Evolutionary conservation across 2,797 vertebrate genomes (phyloP).

Genomic region (Poeciliopsis paucimaculata): DNA sequence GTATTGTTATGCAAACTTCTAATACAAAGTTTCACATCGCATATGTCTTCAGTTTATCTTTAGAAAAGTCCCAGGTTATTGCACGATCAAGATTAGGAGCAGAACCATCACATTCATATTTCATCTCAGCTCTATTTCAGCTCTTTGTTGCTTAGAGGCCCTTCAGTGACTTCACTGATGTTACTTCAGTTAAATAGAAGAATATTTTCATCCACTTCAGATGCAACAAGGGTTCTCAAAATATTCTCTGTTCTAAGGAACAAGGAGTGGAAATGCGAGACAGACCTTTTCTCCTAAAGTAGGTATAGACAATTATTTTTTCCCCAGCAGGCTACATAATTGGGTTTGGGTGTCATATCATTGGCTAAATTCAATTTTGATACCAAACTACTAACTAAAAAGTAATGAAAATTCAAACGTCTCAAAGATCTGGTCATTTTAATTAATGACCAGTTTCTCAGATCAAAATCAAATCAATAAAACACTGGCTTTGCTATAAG

Average conservation of each 20-base stretch:
- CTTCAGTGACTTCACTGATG: background rate
- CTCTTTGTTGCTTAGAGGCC: background rate
- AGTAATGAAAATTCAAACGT: background rate
- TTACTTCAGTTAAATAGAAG: background rate
- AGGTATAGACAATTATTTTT: background rate
- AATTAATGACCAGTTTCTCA: background rate
- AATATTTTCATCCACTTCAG: background rate
- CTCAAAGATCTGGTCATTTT: background rate
- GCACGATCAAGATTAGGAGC: background rate
- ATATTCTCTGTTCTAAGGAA: background rate
- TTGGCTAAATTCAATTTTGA: background rate
- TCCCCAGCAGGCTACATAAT: background rate
- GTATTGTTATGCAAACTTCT: background rate
- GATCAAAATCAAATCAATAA: background rate
- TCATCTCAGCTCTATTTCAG: background rate
- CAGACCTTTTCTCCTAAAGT: background rate
- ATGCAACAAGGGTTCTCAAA: background rate
- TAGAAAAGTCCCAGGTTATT: background rate
- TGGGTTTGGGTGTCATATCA: background rate
- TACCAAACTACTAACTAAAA: background rate
- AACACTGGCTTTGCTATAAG: background rate
- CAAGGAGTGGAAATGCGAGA: background rate
- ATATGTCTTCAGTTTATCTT: background rate
- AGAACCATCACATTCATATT: background rate
- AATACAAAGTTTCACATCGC: background rate